Evolutionary conservation across 2,888 invertebrate genomes (phyloP).

Genomic region (Steinernema carpocapsae): DNA sequence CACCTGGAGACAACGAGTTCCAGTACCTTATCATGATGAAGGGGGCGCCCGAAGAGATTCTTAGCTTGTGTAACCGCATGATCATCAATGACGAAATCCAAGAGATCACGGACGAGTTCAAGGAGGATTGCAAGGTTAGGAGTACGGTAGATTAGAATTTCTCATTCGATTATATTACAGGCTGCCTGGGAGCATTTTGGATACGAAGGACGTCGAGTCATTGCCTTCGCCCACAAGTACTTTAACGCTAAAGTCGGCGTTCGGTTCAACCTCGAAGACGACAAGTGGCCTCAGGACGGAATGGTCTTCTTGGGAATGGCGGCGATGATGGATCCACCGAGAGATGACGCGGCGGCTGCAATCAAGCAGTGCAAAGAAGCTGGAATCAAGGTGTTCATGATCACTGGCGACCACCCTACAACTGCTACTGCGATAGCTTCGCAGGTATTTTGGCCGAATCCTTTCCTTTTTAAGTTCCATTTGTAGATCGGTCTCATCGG

Average conservation of each 20-base stretch:
- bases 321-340: conserved; percentile 68
- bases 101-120: conserved; percentile 59
- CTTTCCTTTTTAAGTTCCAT: too few relatives aligned
- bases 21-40: conserved; percentile 65
- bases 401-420: conserved; percentile 66
- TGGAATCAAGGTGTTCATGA: conserved; percentile 66
- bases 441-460: too few relatives aligned
- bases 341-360: conserved; percentile 62
- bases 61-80: conserved; percentile 55
- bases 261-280: conserved; percentile 42
- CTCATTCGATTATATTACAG: conserved; percentile 39
- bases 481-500: conserved; percentile 63
- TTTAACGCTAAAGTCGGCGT: conserved; percentile 55
- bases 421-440: conserved; percentile 64
- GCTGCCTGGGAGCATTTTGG: conserved; percentile 65
- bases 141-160: conserved; percentile 14
- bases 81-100: conserved; percentile 51
- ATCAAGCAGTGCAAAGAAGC: conserved; percentile 67
- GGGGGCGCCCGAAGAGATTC: conserved; percentile 64
- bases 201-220: conserved; percentile 64
- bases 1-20: conserved; percentile 38
- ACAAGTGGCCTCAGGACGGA: conserved; percentile 50
- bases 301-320: conserved; percentile 67
- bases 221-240: conserved; percentile 63
- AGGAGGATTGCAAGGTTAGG: conserved; percentile 59